Evolutionary conservation across 2,888 invertebrate species (phyloP), one percentile per base, ranked within the genome.

Genomic region (Epistrophella euchroma): DNA sequence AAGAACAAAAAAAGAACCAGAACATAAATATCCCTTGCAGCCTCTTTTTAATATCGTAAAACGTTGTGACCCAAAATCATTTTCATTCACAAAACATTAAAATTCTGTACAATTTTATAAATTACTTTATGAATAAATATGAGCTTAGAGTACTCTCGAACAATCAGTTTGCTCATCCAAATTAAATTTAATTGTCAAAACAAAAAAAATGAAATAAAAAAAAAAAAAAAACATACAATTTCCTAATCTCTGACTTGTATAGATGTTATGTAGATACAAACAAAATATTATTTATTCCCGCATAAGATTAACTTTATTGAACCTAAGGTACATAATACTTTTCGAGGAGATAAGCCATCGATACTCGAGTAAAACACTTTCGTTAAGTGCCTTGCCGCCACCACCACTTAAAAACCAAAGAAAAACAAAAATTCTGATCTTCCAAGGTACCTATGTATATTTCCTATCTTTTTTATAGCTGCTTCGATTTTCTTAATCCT

Each of bases 301-400:
- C 4, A 35, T 50, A 50, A 66, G 64, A 64, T 64, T 32, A 22
- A 11, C 32, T 19, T 43, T 45, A 32, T 64, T 74, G 40, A 52
- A 55, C 37, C 28, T 35, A n/a, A n/a, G n/a, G n/a, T n/a, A n/a
- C n/a, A 15, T 74, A 52, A 40, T 40, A 17, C 45, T 45, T 22
- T 25, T 47, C 47, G 19, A 70, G 32, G 37, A 35, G 45, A 72
- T 72, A 72, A 72, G 55, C 58, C 72, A 37, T 45, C 43, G 40
- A 35, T 37, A 76, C 75, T 71, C 64, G 50, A 76, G 75, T 64
- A 37, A 56, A 73, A 58, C 37, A 64, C 72, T 55, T 35, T 17
- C 45, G 28, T 22, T 55, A 71, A 81, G 81, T 76, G 81, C 52
- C 37, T 15, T 68, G 19, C 52, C 15, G 60, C 52, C 52, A n/a